These are phyloP conservation scores for Heterohyrax brucei DNA, from an alignment of 2,797 vertebrate genomes.

Conservation along the genomic window DNA sequence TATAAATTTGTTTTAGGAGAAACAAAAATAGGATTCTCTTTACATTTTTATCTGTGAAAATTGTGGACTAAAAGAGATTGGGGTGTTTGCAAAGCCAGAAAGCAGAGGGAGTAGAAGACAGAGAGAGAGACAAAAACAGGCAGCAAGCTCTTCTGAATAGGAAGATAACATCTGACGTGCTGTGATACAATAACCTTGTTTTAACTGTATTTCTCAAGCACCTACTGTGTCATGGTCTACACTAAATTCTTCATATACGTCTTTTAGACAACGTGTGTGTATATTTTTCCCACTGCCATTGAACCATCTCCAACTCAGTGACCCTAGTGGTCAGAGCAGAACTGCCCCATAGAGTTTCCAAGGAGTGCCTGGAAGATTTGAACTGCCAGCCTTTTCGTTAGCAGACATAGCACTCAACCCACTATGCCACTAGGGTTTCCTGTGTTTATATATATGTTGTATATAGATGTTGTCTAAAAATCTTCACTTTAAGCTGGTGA, in stretches of 20 bases:
- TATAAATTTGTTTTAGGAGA: constrained; percentile 11
- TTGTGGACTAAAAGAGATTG: neutral
- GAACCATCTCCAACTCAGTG: too few species aligned
- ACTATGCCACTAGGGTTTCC: too few species aligned
- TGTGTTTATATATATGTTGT: too few species aligned
- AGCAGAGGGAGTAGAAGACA: neutral
- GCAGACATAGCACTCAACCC: too few species aligned
- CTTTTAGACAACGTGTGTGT: too few species aligned
- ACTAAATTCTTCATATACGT: neutral
- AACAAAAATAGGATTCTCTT: neutral
- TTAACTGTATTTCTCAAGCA: neutral
- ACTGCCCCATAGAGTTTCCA: too few species aligned
- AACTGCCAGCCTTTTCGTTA: too few species aligned
- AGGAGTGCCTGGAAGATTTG: too few species aligned
- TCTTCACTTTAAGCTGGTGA: neutral
- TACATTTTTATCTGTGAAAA: neutral
- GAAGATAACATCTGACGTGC: neutral
- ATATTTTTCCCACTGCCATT: too few species aligned
- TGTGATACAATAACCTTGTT: neutral
- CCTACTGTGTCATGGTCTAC: neutral
- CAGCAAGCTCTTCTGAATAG: neutral
- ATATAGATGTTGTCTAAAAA: neutral
- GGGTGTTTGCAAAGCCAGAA: neutral
- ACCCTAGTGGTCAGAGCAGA: too few species aligned
- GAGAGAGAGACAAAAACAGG: neutral